These are phyloP conservation scores for Tympanuchus pallidicinctus DNA, from an alignment of 2,113 vertebrate species.

Conservation along the genomic window DNA sequence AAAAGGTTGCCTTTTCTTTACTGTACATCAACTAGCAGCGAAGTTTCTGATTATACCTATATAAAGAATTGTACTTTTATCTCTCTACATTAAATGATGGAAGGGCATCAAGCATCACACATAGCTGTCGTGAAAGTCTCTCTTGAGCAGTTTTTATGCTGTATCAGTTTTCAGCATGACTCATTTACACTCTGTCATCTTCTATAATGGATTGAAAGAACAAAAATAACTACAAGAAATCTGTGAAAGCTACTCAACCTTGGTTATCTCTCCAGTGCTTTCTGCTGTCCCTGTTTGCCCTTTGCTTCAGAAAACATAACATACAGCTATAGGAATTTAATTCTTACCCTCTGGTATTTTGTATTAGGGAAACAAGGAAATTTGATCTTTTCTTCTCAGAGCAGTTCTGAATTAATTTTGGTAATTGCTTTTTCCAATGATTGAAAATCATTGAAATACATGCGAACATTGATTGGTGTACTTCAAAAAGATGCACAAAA, in stretches of 20 bases:
- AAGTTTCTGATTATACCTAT: background rate
- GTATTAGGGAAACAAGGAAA: background rate
- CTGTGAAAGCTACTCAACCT: background rate
- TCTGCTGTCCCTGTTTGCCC: background rate
- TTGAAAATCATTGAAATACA: background rate
- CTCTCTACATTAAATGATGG: background rate
- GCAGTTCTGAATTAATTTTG: background rate
- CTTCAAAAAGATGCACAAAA: background rate
- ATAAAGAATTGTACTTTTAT: background rate
- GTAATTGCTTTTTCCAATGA: background rate
- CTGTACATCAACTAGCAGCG: background rate
- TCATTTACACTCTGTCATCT: background rate
- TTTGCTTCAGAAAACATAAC: background rate
- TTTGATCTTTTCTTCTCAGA: background rate
- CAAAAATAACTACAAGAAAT: conserved; percentile 8
- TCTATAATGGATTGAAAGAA: background rate
- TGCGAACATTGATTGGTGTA: background rate
- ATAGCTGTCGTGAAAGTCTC: background rate
- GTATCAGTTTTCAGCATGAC: background rate
- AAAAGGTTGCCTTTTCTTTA: background rate
- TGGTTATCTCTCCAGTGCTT: background rate
- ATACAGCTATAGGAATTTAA: background rate
- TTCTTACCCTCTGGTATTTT: background rate
- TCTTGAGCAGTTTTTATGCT: background rate
- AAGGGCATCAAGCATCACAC: background rate